Conservation (phyloP, 2,888 invertebrate species). For the Prosapia bicincta region DNA sequence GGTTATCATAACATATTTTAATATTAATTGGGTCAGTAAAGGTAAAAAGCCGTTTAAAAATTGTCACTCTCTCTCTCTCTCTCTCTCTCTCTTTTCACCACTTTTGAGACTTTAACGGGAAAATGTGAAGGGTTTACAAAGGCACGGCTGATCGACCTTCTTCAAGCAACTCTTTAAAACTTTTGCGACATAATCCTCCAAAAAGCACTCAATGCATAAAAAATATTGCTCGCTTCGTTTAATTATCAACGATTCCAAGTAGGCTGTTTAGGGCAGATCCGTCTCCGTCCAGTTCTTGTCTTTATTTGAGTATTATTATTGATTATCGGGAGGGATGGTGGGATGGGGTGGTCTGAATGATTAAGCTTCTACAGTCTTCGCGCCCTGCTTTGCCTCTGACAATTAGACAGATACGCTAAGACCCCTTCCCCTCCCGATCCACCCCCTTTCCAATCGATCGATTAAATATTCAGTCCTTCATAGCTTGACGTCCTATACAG, state of each 20-base stretch:
- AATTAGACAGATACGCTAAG: slow-evolving; percentile 50
- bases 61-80: too few relatives aligned
- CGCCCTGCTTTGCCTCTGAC: slow-evolving; percentile 43
- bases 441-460: slow-evolving; percentile 36
- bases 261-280: too few relatives aligned
- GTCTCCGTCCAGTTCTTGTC: slow-evolving; percentile 9
- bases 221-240: not conserved
- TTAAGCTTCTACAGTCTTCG: slow-evolving; percentile 39
- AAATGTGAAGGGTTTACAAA: too few relatives aligned
- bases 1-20: too few relatives aligned
- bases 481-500: slow-evolving; percentile 29
- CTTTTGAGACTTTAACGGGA: too few relatives aligned
- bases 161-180: too few relatives aligned
- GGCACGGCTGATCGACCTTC: too few relatives aligned
- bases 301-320: slow-evolving; percentile 39
- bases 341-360: slow-evolving; percentile 37
- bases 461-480: slow-evolving; percentile 38
- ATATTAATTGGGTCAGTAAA: too few relatives aligned
- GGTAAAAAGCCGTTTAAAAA: too few relatives aligned
- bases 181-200: not conserved
- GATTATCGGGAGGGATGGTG: slow-evolving; percentile 37
- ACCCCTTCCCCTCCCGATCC: slow-evolving; percentile 28
- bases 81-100: too few relatives aligned
- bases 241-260: not conserved
- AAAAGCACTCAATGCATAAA: not conserved